Evolutionary conservation across 2,113 vertebrate species (phyloP), one percentile per base, ranked within the genome.

Genomic region (Carlito syrichta): DNA sequence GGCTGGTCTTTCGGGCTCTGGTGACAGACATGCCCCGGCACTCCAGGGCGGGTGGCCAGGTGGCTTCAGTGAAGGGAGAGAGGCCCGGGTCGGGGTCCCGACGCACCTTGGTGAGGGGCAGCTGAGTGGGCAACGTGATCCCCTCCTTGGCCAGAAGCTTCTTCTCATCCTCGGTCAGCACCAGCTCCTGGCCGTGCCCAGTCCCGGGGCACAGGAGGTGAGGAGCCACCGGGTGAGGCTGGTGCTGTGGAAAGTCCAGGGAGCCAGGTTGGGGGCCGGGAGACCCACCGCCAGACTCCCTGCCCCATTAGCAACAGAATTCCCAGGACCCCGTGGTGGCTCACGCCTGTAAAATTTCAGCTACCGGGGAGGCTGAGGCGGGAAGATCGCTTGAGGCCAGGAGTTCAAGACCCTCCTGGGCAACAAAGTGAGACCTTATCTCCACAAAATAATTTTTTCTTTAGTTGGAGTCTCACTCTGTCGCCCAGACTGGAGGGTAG

Each of bases 101-200:
- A 38, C 27, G 40, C 97, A 99, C 99, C 99, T 99, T 99, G 91
- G 99, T 99, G 81, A 99, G 99, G 38, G 99, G 99, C 93, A 99
- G 98, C 98, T 99, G 99, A 0, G 98, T 99, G 92, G 99, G 98
- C 92, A 99, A 97, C 7, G 98, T 98, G 92, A 99, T 94, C 3
- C 99, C 99, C 92, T 99, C 99, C 97, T 99, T 99, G 12, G 98
- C 98, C 98, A 99, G 98, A 89, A 99, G 99, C 94, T 99, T 99
- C 98, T 99, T 99, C 98, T 99, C 99, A 0, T 99, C 99, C 86
- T 99, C 99, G 0, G 99, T 99, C 96, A 99, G 99, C 63, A 99
- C 97, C 83, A 99, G 98, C 86, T 99, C 99, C 96, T 99, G 99
- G 97, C 98, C 98, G 45, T 97, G 98, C 86, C 98, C 98, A 20